phyloP scores from a whole-genome alignment of 2,113 vertebrate species.

The Centrocercus urophasianus region DNA sequence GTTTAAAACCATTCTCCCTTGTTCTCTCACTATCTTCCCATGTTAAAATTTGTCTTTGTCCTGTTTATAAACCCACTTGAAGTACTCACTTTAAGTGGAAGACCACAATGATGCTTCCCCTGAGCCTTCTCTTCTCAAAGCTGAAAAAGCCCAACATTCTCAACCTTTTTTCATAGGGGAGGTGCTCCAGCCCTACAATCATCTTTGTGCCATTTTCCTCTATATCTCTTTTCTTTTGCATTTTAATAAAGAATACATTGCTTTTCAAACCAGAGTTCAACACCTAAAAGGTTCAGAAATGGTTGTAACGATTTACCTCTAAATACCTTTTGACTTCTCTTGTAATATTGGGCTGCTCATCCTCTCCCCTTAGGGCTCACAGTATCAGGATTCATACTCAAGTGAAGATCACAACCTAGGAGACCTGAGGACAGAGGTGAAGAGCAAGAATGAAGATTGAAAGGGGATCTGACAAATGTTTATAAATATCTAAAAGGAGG shows the following conservation, averaged over 20 bases:
- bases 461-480: too few species aligned
- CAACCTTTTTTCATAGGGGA: too few species aligned
- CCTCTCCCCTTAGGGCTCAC: background rate
- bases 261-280: background rate
- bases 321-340: background rate
- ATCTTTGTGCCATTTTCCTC: background rate
- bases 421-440: background rate
- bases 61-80: too few species aligned
- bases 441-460: background rate
- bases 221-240: background rate
- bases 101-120: too few species aligned
- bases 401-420: background rate
- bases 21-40: too few species aligned
- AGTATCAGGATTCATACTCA: background rate
- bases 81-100: too few species aligned
- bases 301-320: background rate
- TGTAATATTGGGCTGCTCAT: background rate
- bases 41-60: too few species aligned
- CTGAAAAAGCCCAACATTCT: too few species aligned
- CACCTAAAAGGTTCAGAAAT: background rate
- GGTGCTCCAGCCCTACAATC: too few species aligned
- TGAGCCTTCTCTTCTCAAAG: too few species aligned
- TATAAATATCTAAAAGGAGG: too few species aligned
- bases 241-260: background rate
- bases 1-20: background rate